phyloP scores from a whole-genome alignment of 2,797 vertebrate species.

The Lepilemur ruficaudatus region DNA sequence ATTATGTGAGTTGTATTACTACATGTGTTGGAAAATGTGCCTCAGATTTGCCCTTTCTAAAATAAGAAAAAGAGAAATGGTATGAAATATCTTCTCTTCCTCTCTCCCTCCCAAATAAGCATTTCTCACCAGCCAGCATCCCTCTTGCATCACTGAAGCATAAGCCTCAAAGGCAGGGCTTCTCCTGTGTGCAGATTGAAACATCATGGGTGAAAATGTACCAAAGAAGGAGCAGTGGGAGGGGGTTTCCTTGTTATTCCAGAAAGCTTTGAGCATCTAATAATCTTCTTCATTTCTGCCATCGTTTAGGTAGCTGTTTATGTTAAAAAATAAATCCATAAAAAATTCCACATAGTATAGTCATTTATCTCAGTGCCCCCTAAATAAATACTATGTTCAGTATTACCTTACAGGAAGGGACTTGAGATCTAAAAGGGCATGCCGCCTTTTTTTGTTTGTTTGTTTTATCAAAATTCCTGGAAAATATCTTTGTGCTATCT shows the following conservation, averaged over 20 bases:
- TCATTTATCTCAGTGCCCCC: not conserved
- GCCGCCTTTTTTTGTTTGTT: not conserved
- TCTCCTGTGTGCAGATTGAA: not conserved
- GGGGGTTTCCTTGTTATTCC: not conserved
- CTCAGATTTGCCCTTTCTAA: not conserved
- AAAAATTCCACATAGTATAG: not conserved
- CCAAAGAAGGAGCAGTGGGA: not conserved
- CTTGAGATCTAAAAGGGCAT: not conserved
- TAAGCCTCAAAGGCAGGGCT: not conserved
- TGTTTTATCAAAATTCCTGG: slow-evolving; percentile 54
- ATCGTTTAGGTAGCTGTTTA: not conserved
- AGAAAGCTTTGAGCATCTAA: not conserved
- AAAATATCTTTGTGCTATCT: slow-evolving; percentile 52
- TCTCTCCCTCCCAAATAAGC: not conserved
- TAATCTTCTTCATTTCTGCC: not conserved
- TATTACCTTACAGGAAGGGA: not conserved
- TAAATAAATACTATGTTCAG: not conserved
- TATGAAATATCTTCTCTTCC: not conserved
- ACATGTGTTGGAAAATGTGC: not conserved
- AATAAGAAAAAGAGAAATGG: not conserved
- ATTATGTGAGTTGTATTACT: not conserved
- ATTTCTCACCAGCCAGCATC: not conserved
- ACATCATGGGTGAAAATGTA: not conserved
- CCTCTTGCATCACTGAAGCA: not conserved
- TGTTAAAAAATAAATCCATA: not conserved